phyloP scores from a whole-genome alignment of 2,797 vertebrate genomes.

The Lerista edwardsae region DNA sequence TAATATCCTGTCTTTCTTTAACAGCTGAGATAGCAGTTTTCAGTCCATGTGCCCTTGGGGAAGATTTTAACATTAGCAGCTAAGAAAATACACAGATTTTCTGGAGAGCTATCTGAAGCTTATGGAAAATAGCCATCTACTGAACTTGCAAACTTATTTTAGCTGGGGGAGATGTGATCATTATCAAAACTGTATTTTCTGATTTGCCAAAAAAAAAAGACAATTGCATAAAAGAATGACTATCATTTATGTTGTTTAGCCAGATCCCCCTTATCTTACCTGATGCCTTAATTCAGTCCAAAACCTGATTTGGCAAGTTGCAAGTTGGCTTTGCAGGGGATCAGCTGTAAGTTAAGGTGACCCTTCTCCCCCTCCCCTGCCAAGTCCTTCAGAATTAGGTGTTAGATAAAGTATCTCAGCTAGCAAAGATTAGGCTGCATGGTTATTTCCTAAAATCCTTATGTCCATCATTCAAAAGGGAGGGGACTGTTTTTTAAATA shows the following conservation, averaged over 20 bases:
- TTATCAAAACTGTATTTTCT: not conserved
- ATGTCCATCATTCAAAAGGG: not conserved
- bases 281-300: not conserved
- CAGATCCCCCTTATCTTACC: rapidly evolving
- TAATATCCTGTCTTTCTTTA: constrained; percentile 52
- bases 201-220: constrained; percentile 4
- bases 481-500: not conserved
- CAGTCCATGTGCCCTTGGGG: constrained; percentile 42
- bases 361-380: not conserved
- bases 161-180: not conserved
- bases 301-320: not conserved
- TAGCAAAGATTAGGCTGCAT: not conserved
- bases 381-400: not conserved
- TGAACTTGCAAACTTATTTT: constrained; percentile 44
- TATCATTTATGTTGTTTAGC: not conserved
- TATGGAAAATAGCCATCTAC: not conserved
- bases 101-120: constrained; percentile 31
- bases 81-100: constrained; percentile 22
- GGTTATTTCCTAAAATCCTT: not conserved
- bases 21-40: constrained; percentile 57
- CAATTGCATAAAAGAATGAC: not conserved
- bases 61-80: constrained; percentile 52
- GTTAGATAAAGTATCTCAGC: not conserved
- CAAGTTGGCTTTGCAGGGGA: too few relatives aligned
- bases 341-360: not conserved